Conservation (phyloP, 2,888 invertebrate genomes). For the Himalopsyche tibetana region DNA sequence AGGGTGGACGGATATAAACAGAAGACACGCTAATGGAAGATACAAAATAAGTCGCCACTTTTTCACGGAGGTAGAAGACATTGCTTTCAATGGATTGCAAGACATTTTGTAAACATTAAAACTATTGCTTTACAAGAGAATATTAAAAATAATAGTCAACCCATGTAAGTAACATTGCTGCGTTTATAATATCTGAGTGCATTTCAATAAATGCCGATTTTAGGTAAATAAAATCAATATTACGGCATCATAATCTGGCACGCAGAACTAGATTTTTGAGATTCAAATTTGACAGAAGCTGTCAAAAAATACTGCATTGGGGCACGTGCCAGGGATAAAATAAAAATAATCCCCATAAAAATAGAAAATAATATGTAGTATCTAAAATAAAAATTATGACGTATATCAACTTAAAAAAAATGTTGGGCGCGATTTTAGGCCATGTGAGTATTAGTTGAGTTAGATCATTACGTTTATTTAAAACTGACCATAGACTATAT, state of each 20-base stretch:
- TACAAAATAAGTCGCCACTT: constrained; percentile 30
- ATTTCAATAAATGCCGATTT: constrained; percentile 13
- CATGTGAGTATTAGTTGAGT: no score
- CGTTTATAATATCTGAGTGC: constrained; percentile 13
- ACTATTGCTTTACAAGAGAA: constrained; percentile 2
- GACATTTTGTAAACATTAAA: constrained; percentile 23
- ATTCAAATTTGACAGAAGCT: constrained; percentile 6
- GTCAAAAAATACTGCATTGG: constrained; percentile 34
- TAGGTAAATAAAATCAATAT: neutral
- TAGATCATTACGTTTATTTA: no score
- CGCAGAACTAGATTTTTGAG: neutral
- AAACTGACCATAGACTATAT: neutral
- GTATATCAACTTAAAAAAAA: no score
- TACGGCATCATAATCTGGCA: neutral
- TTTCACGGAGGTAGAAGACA: constrained; percentile 13
- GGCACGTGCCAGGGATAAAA: neutral
- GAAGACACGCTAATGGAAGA: constrained; percentile 20
- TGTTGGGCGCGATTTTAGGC: no score
- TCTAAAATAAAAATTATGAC: no score
- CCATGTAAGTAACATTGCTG: neutral
- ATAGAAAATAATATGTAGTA: no score
- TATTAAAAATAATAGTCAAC: neutral
- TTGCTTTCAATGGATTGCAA: neutral
- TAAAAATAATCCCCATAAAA: neutral
- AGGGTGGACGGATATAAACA: constrained; percentile 68